Percentiles rank a stretch among this genome's conserved stretches.
Evolutionary conservation across 2,113 vertebrate species (phyloP).

Genomic region (Leptobrachium ailaonicum): DNA sequence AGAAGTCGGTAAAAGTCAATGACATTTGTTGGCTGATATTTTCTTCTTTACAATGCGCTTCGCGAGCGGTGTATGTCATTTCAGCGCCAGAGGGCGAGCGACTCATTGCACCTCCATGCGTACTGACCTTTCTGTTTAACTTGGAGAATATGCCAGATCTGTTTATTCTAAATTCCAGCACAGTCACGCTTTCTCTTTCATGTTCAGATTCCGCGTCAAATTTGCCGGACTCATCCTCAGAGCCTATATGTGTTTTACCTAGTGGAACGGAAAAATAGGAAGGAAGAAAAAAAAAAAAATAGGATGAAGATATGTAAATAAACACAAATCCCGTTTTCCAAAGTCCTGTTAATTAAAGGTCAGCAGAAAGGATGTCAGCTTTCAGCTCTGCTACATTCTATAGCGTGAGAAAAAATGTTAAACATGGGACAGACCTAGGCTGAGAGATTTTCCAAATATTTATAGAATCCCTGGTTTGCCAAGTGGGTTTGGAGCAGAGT

Average conservation of each 20-base stretch:
- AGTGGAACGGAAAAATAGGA: too few relatives aligned
- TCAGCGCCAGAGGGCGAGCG: background rate
- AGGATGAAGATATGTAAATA: slow-evolving; percentile 15
- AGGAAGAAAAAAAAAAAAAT: background rate
- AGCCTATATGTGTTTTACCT: too few relatives aligned
- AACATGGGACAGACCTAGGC: slow-evolving; percentile 1
- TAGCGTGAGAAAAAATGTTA: slow-evolving; percentile 42
- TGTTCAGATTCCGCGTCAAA: background rate
- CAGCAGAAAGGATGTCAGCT: slow-evolving; percentile 22
- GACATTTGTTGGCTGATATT: too few relatives aligned
- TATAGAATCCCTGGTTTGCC: slow-evolving; percentile 2
- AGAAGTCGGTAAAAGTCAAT: too few relatives aligned
- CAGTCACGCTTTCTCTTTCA: slow-evolving; percentile 10
- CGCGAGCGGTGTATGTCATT: background rate
- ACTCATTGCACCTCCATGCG: background rate
- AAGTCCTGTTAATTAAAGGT: slow-evolving; percentile 9
- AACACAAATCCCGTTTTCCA: background rate
- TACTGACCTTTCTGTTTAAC: background rate
- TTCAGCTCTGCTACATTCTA: slow-evolving; percentile 22
- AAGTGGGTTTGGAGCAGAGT: background rate
- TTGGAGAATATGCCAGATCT: background rate
- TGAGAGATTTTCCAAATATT: slow-evolving; percentile 19
- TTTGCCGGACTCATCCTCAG: background rate
- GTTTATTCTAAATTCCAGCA: background rate
- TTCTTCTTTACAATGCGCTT: too few relatives aligned